Conservation (phyloP, 2,888 invertebrate species). For the Pheosia gnoma region DNA sequence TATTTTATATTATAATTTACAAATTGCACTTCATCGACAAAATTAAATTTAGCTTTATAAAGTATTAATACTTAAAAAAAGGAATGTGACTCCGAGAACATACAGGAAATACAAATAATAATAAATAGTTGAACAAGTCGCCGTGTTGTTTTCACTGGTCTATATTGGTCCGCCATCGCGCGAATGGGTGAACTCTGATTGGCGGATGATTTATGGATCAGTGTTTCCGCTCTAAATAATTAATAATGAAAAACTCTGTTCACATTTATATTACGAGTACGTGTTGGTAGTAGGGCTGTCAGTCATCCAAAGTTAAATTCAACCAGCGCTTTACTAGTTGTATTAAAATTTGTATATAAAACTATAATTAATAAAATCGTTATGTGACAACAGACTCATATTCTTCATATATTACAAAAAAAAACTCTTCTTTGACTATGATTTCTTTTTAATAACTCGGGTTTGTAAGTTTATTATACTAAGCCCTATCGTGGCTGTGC, state of each 20-base stretch:
- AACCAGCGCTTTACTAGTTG: not conserved
- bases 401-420: too few species aligned
- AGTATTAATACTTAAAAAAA: not conserved
- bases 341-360: too few species aligned
- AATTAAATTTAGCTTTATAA: not conserved
- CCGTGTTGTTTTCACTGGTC: not conserved
- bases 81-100: not conserved
- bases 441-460: too few species aligned
- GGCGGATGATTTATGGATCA: constrained; percentile 28
- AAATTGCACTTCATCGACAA: not conserved
- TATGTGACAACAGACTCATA: too few species aligned
- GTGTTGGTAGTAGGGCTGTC: not conserved
- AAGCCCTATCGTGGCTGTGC: constrained; percentile 18
- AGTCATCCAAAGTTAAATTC: not conserved
- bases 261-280: constrained; percentile 16
- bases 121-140: constrained; percentile 1
- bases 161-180: not conserved
- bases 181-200: constrained; percentile 14
- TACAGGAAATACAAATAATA: not conserved
- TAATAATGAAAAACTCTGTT: constrained; percentile 29
- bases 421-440: too few species aligned
- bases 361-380: too few species aligned
- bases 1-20: too few species aligned
- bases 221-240: constrained; percentile 37
- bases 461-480: not conserved